Conservation (phyloP, 2,797 vertebrate genomes). For the Centropyge bicolor region DNA sequence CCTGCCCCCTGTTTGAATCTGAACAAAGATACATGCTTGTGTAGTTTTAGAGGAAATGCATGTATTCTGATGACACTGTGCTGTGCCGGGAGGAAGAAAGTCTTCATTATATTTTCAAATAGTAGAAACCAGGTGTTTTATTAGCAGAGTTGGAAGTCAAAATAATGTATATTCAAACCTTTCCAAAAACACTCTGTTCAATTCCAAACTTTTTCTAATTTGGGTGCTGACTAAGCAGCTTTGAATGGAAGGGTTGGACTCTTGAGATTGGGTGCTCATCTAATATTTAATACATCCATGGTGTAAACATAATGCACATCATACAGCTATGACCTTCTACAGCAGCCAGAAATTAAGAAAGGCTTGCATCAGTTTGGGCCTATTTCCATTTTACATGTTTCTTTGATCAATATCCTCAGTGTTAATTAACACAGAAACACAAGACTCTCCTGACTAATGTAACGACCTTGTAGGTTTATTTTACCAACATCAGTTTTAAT, state of each 20-base stretch:
- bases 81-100: not conserved
- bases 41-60: conserved; percentile 23
- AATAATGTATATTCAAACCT: no score
- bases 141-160: not conserved
- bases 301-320: conserved; percentile 10
- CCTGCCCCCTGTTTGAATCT: conserved; percentile 49
- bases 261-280: not conserved
- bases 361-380: not conserved
- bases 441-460: no score
- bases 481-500: not conserved
- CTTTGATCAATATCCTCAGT: not conserved
- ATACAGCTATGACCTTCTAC: conserved; percentile 3
- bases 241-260: conserved; percentile 22
- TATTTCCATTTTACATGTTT: not conserved
- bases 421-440: not conserved
- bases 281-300: conserved; percentile 28
- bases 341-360: conserved; percentile 32
- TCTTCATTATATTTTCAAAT: conserved; percentile 5
- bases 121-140: not conserved
- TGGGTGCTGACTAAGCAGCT: conserved; percentile 26
- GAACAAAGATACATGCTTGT: conserved; percentile 41
- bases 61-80: not conserved
- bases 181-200: no score
- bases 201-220: no score
- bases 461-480: not conserved